Evolutionary conservation across 2,113 vertebrate genomes (phyloP), one percentile per base, ranked within the genome.

Genomic region (Promerops cafer): DNA sequence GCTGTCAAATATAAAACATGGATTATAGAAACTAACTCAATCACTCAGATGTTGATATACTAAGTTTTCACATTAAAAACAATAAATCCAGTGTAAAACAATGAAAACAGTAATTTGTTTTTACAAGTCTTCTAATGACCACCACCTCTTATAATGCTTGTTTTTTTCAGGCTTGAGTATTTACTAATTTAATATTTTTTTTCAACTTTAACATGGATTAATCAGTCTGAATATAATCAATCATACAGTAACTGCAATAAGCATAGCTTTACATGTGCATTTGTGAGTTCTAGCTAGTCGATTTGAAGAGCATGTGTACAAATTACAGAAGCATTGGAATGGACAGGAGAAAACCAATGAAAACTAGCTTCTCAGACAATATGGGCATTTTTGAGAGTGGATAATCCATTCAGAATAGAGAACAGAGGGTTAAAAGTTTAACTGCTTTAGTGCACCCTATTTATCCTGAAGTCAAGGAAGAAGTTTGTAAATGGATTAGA

Each of bases 141-240:
- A 94, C 80, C 47, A 37, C 33, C 57, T 88, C 56, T 94, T 77
- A 64, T 31, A 16, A 85, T 49, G 35, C n/a, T 72, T 56, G 9
- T 59, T 83, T 54, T 81, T 54, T 77, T 89, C 28, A 85, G 49
- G 57, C 19, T 50, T 82, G 28, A 94, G 18, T 80, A 87, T 83
- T 60, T 83, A 33, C 6, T 69, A 69, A 53, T 35, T 72, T 35
- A 52, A 53, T 37, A 3, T 0, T 10, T 42, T 40, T 74, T 93
- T 74, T 75, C 7, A 71, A 63, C 19, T 71, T 61, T 68, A 64
- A 63, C 26, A 68, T 54, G 65, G 81, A 94, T 68, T 68, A 87
- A 87, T 91, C 87, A 93, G 84, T 89, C 89, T 96, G 69, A 93
- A 93, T 71, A 71, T 35, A 77, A n/a, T 42, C 9, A 89, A 31